Conservation (phyloP, 2,888 invertebrate species). For the Aradus depressus region DNA sequence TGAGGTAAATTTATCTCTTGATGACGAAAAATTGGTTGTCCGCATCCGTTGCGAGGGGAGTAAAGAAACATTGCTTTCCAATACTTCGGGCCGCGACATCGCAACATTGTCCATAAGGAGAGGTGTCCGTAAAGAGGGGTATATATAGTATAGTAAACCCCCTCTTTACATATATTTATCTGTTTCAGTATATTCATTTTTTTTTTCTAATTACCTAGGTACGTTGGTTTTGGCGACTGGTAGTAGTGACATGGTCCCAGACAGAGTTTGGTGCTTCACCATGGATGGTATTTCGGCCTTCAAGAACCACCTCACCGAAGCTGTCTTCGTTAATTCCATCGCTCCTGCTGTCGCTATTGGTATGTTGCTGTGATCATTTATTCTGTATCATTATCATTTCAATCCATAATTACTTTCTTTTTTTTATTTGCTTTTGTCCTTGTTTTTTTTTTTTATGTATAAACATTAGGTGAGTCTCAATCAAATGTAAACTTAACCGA, state of each 20-base stretch:
- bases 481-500: constrained; percentile 56
- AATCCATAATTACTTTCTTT: too few relatives aligned
- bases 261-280: constrained; percentile 65
- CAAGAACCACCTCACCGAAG: constrained; percentile 12
- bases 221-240: constrained; percentile 56
- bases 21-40: too few relatives aligned
- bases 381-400: constrained; percentile 43
- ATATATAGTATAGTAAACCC: too few relatives aligned
- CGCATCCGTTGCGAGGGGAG: too few relatives aligned
- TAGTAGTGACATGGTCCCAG: constrained; percentile 54
- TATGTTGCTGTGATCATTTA: constrained; percentile 3
- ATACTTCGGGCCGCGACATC: too few relatives aligned
- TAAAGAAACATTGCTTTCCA: too few relatives aligned
- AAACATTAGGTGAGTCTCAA: constrained; percentile 20
- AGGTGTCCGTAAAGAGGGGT: too few relatives aligned
- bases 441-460: constrained; percentile 3
- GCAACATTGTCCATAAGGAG: too few relatives aligned
- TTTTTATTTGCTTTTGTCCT: too few relatives aligned
- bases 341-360: constrained; percentile 22
- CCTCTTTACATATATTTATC: neutral
- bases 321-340: constrained; percentile 12
- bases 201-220: constrained; percentile 39
- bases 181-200: constrained; percentile 11
- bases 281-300: constrained; percentile 59
- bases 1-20: too few relatives aligned